Conservation (phyloP, 2,797 vertebrate genomes). For the Gymnocypris eckloni region DNA sequence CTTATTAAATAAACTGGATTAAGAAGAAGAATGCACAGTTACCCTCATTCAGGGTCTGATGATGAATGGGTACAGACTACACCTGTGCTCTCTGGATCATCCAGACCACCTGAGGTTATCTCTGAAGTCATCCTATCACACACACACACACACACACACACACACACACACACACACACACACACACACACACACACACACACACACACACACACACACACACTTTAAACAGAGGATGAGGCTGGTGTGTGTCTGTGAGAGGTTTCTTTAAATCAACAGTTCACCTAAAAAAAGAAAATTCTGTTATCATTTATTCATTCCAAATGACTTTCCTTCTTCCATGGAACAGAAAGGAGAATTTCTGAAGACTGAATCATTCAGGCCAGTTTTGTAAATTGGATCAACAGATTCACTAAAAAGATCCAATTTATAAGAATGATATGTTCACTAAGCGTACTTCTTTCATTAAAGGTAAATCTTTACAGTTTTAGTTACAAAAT, state of each 20-base stretch:
- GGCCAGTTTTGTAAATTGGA: neutral
- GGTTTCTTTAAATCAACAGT: neutral
- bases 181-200: too few species aligned
- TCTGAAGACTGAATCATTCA: conserved; percentile 18
- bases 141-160: conserved; percentile 15
- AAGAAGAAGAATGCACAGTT: conserved; percentile 32
- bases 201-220: neutral
- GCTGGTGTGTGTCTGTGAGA: neutral
- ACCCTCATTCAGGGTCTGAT: conserved; percentile 42
- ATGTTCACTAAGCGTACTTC: neutral
- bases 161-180: neutral
- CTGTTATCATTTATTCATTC: neutral
- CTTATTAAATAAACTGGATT: conserved; percentile 18
- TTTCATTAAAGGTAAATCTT: neutral
- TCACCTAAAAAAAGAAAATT: neutral
- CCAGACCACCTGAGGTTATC: conserved; percentile 56
- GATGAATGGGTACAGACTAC: conserved; percentile 47
- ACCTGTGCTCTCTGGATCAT: conserved; percentile 54
- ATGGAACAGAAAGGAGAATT: conserved; percentile 5
- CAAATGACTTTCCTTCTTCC: neutral
- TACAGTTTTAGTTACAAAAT: neutral
- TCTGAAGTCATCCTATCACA: conserved; percentile 50
- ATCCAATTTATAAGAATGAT: neutral
- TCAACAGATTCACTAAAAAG: neutral
- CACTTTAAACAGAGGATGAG: conserved; percentile 4